A percentile compares a stretch with the other conserved stretches of the same genome.
Evolutionary conservation across 2,888 invertebrate genomes (phyloP).

Genomic region (Galerucella nymphaeae): DNA sequence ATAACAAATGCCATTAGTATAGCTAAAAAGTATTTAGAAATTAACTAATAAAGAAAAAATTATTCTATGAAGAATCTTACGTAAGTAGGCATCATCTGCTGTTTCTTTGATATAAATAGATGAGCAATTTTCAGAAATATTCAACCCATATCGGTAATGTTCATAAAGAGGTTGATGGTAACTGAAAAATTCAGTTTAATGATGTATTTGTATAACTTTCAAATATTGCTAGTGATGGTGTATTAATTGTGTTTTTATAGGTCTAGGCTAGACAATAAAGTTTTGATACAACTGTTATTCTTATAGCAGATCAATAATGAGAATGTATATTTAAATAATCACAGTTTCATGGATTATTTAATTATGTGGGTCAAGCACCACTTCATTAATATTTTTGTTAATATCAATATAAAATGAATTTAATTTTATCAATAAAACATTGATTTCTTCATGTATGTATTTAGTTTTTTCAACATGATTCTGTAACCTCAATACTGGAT

Average conservation of each 20-base stretch:
- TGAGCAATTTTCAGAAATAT: constrained; percentile 58
- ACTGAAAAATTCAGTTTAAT: constrained; percentile 49
- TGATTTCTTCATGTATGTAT: too few species aligned
- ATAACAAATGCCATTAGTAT: constrained; percentile 64
- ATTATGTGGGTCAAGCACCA: too few species aligned
- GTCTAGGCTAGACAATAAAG: too few species aligned
- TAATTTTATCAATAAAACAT: too few species aligned
- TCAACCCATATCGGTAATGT: constrained; percentile 64
- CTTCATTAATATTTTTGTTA: too few species aligned
- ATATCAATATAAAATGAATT: too few species aligned
- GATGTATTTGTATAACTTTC: not conserved
- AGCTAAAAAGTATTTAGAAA: constrained; percentile 52
- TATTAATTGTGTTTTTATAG: not conserved
- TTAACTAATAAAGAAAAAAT: not conserved
- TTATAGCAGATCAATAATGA: too few species aligned
- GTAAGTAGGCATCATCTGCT: constrained; percentile 64
- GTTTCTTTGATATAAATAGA: constrained; percentile 60
- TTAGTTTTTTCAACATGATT: too few species aligned
- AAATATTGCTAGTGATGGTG: not conserved
- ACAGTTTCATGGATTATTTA: too few species aligned
- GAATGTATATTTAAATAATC: too few species aligned
- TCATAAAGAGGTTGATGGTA: constrained; percentile 59
- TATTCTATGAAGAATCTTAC: constrained; percentile 53
- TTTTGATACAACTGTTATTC: too few species aligned
- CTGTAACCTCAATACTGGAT: too few species aligned